Base-by-base conservation (phyloP, 2,888 invertebrate species). In the Polyommatus iphigenia region DNA sequence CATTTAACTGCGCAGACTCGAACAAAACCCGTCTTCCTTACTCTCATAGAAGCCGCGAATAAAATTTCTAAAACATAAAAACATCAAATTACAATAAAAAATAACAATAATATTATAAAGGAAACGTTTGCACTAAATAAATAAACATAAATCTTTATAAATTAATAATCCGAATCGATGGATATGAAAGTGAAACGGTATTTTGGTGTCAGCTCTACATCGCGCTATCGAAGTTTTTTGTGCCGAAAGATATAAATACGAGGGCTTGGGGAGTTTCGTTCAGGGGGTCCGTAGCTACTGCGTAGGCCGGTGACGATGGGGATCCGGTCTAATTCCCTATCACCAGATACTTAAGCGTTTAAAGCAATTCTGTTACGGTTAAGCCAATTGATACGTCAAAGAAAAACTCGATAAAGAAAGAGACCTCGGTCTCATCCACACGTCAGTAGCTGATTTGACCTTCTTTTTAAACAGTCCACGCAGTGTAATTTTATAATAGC, bases 221-320 rank as follows among this genome's bases (percentile, higher is more conserved):
- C 93, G 85, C 93, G 89, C 84, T 88, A 88, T 83, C 71, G 79
- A 83, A 85, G 82, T 88, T 89, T 91, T 85, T 82, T 50, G 4
- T 18, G 0, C 0, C 18, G 24, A 59, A 83, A 13, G 41, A 82
- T 86, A 86, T 84, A 84, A 29, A 84, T 78, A 77, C 54, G 24
- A 32, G 77, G 5, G 59, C 76, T 54, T 20, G 13, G 5, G 0
- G 0, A 0, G 0, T 0, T 0, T 2, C 0, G 0, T 0, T 24
- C 77, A 89, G 92, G 88, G 88, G 89, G 93, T 93, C 93, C 93
- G 91, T 92, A 88, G 93, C 92, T 93, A 93, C 93, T 91, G 86
- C 89, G 92, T 89, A 82, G 83, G 85, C 89, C 90, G 92, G 93
- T 88, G 82, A 80, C 89, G 92, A 90, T 90, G 85, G 84, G 90